phyloP scores from a whole-genome alignment of 1,140 invertebrate genomes.

The Pseudobourletiella spinata region DNA sequence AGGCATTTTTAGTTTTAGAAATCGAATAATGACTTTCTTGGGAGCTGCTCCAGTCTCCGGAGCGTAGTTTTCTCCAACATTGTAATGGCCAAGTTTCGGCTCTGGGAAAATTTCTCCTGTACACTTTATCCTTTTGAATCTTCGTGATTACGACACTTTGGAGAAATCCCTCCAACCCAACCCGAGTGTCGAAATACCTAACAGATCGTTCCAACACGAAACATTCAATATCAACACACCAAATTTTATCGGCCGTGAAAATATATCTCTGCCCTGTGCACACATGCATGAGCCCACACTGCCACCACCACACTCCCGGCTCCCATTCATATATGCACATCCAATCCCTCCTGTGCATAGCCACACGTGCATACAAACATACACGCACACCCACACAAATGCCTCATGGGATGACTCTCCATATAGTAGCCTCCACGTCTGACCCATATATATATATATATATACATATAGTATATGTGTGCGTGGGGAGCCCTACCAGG shows the following conservation, averaged over 20 bases:
- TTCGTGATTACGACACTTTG: slow-evolving; percentile 36
- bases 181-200: slow-evolving; percentile 35
- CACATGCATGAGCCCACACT: neutral
- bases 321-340: no score
- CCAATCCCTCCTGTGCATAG: neutral
- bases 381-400: neutral
- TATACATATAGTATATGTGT: no score
- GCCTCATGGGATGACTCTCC: no score
- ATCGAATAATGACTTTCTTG: slow-evolving; percentile 39
- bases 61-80: slow-evolving; percentile 37
- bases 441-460: no score
- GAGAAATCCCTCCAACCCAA: slow-evolving; percentile 28
- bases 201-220: slow-evolving; percentile 35
- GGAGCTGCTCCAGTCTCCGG: slow-evolving; percentile 33
- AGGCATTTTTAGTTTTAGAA: slow-evolving; percentile 39
- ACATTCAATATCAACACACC: slow-evolving; percentile 37
- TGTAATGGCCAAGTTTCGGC: slow-evolving; percentile 35
- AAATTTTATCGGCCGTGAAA: slow-evolving; percentile 36
- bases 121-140: slow-evolving; percentile 35
- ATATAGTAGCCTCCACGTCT: no score
- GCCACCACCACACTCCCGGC: neutral
- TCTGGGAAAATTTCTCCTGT: slow-evolving; percentile 32
- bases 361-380: neutral
- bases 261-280: slow-evolving; percentile 23
- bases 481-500: no score